These are phyloP conservation scores for Chlamydotis undulata DNA, from an alignment of 2,113 vertebrate genomes.

Conservation along the genomic window DNA sequence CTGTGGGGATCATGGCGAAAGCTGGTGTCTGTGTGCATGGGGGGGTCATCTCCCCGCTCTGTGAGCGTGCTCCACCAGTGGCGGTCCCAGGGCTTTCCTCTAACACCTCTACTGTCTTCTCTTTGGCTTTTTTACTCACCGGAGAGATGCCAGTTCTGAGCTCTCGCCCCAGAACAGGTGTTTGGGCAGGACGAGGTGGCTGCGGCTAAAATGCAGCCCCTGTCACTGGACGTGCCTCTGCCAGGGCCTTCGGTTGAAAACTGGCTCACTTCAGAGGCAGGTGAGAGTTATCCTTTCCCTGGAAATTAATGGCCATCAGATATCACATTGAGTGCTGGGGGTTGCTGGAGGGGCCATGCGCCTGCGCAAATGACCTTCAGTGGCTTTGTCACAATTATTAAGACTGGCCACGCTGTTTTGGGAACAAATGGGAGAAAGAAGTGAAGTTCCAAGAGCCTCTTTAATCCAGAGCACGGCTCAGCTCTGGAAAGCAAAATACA, in stretches of 20 bases:
- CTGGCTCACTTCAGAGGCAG: accelerated
- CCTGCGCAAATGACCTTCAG: accelerated
- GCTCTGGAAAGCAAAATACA: not conserved
- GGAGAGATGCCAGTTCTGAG: not conserved
- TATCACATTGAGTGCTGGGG: not conserved
- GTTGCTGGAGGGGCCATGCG: not conserved
- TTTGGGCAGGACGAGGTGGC: not conserved
- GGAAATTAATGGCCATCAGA: not conserved
- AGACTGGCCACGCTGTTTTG: not conserved
- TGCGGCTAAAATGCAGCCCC: accelerated
- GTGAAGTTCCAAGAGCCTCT: not conserved
- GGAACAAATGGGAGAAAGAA: not conserved
- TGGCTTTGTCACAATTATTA: not conserved
- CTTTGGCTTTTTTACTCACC: not conserved
- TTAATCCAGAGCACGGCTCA: not conserved
- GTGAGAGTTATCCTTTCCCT: not conserved
- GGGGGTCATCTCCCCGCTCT: not conserved
- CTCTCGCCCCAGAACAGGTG: accelerated
- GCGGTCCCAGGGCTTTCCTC: not conserved
- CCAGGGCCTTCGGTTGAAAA: not conserved
- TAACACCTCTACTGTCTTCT: not conserved
- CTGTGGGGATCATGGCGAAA: not conserved
- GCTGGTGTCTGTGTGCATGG: not conserved
- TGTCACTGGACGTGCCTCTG: not conserved
- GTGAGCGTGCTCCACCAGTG: accelerated